Base-by-base conservation (phyloP, 2,888 invertebrate genomes). In the Saturnia pavonia region DNA sequence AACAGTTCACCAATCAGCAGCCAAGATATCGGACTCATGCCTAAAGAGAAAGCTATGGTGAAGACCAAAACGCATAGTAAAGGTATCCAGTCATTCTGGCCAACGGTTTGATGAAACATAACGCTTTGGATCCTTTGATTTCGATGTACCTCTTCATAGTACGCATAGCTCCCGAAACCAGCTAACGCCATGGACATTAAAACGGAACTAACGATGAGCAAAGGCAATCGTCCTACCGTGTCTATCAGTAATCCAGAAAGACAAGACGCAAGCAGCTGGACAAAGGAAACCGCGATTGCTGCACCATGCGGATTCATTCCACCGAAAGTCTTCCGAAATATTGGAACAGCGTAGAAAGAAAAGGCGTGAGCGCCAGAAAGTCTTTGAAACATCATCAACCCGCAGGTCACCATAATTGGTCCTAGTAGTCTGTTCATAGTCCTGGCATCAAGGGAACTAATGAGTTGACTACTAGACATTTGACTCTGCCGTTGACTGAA, bases 11-110 rank as follows among this genome's bases (percentile, higher is more conserved):
- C 97, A 80, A 97, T 96, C 82, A 97, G 92, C 74, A 98, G 90
- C 96, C 97, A 97, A 45, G 97, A 97, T 83, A 98, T 97, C 42
- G 98, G 97, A 85, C 97, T 97, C 91, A 97, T 97, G 69, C 97
- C 97, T 78, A 97, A 90, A n/a, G 97, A 97, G 85, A 97, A 97
- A 65, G 97, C 97, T 73, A 97, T 96, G 1, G 97, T 97, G 87
- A 97, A 97, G 45, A 97, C 96, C 74, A 97, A 92, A 2, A 97
- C 97, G 89, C 97, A 97, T 19, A 97, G 94, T 74, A 98, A 86
- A 12, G 97, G 97, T 78, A 98, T 97, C 97, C 97, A 97, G 84
- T 97, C 97, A 80, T 96, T 95, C 78, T 96, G 95, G 48, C 96
- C 96, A 19, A 91, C 82, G 1, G 90, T 87, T 73, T 94, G 94